These are phyloP conservation scores for Pseudococcus jackbeardsleyi DNA, from an alignment of 2,888 invertebrate species.

Conservation along the genomic window DNA sequence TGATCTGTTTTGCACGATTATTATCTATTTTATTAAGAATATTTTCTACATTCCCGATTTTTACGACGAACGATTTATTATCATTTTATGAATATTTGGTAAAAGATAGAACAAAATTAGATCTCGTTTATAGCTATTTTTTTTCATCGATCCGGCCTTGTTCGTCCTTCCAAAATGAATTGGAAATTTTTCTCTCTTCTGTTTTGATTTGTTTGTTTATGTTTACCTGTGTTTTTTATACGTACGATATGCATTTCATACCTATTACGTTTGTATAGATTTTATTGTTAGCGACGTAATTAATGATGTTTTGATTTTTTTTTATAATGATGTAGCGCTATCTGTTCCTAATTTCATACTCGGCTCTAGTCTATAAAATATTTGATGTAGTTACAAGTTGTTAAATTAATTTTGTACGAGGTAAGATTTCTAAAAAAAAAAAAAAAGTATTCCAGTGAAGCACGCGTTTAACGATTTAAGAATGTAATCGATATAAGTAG, in stretches of 20 bases:
- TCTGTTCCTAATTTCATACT: slow-evolving; percentile 53
- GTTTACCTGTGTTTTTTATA: background rate
- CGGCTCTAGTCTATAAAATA: slow-evolving; percentile 48
- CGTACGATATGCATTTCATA: slow-evolving; percentile 33
- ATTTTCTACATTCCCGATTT: slow-evolving; percentile 11
- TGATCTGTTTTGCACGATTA: background rate
- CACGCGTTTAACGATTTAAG: slow-evolving; percentile 28
- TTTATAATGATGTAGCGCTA: slow-evolving; percentile 45
- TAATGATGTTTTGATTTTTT: background rate
- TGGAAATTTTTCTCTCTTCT: background rate
- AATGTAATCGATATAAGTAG: slow-evolving; percentile 14
- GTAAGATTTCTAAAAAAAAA: background rate
- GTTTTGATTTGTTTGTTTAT: slow-evolving; percentile 2
- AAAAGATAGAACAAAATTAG: background rate
- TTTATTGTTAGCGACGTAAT: slow-evolving; percentile 34
- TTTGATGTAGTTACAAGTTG: slow-evolving; percentile 32
- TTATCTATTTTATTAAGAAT: background rate
- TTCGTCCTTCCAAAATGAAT: background rate
- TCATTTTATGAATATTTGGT: background rate
- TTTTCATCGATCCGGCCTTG: background rate
- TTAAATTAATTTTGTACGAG: slow-evolving; percentile 41
- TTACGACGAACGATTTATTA: background rate
- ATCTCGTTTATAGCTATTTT: background rate
- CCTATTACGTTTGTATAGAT: slow-evolving; percentile 20
- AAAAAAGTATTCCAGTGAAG: background rate